Base-by-base conservation (phyloP, 2,797 vertebrate genomes). In the Chloroceryle amazona region DNA sequence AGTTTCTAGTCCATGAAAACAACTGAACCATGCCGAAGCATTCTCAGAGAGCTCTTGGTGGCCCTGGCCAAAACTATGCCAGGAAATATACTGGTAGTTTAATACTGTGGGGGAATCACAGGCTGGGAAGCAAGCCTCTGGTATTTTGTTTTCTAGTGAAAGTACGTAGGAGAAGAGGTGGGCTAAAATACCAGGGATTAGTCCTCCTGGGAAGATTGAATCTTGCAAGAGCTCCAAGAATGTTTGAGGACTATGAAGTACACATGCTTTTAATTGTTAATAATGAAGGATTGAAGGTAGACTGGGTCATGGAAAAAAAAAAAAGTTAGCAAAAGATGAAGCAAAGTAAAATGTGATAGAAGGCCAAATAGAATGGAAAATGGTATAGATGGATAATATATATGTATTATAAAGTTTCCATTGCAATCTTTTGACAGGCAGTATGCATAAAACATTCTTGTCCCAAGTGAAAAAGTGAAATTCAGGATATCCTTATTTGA, bases 401-500 rank as follows among this genome's bases (percentile, higher is more conserved):
- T 55, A 75, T 57, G 42, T 83, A 68, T 72, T 86, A 58, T 20
- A 84, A 88, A 89, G 70, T 93, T 93, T 93, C 76, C 41, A 31
- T n/a, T 81, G 39, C 73, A 66, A 46, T 54, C 20, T 72, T 95
- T 54, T 94, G 76, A 88, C 66, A 81, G 76, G 86, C 18, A 58
- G 60, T 81, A 93, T 90, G 68, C 80, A 94, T 94, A 86, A 96
- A 92, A 96, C 39, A 92, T 94, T 75, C 28, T 86, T 81, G 58
- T 93, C 86, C 73, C 92, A 81, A 89, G 92, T 92, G 86, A 93
- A 81, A 94, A 93, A 84, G 66, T 84, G 42, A 90, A 95, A 94
- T 86, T 88, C 82, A 81, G 41, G 31, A 29, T 95, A 93, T 68
- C 54, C 41, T 88, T 93, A 49, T 95, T 93, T 96, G 68, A 95